A percentile compares a stretch with the other conserved stretches of the same genome.
These are phyloP conservation scores for Mustela nigripes DNA, from an alignment of 2,113 vertebrate genomes.

Conservation along the genomic window DNA sequence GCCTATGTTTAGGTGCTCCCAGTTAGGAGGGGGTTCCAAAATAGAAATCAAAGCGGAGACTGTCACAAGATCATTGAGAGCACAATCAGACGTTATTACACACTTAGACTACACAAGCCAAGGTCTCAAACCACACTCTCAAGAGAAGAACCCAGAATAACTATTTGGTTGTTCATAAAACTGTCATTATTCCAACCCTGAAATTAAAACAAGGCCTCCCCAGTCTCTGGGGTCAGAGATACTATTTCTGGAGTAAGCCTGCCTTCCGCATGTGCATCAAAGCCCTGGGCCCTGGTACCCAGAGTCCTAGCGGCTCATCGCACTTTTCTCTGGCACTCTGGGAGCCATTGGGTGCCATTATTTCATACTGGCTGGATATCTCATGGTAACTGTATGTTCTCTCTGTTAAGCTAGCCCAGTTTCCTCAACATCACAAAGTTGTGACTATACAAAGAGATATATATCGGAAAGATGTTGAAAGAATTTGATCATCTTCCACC, in stretches of 20 bases:
- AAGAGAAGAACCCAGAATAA: conserved; percentile 78
- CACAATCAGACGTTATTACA: conserved; percentile 80
- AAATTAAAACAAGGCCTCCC: conserved; percentile 83
- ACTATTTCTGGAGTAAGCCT: conserved; percentile 77
- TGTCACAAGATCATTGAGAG: conserved; percentile 74
- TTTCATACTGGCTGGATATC: not conserved
- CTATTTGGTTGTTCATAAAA: conserved; percentile 81
- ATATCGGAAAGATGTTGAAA: not conserved
- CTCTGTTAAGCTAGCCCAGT: not conserved
- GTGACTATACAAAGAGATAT: not conserved
- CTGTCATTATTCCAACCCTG: conserved; percentile 85
- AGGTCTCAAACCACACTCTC: conserved; percentile 83
- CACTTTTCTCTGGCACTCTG: not conserved
- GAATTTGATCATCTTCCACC: not conserved
- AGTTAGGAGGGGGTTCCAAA: conserved; percentile 76
- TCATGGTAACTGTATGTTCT: not conserved
- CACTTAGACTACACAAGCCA: conserved; percentile 78
- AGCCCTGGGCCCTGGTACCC: not conserved
- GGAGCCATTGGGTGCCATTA: not conserved
- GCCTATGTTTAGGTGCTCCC: conserved; percentile 68
- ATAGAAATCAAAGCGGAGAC: conserved; percentile 81
- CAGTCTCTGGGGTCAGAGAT: conserved; percentile 1
- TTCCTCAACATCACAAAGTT: not conserved
- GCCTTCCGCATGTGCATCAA: not conserved
- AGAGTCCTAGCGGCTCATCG: not conserved